Evolutionary conservation across 2,888 invertebrate genomes (phyloP), one percentile per base, ranked within the genome.

Genomic region (Coleophora deauratella): DNA sequence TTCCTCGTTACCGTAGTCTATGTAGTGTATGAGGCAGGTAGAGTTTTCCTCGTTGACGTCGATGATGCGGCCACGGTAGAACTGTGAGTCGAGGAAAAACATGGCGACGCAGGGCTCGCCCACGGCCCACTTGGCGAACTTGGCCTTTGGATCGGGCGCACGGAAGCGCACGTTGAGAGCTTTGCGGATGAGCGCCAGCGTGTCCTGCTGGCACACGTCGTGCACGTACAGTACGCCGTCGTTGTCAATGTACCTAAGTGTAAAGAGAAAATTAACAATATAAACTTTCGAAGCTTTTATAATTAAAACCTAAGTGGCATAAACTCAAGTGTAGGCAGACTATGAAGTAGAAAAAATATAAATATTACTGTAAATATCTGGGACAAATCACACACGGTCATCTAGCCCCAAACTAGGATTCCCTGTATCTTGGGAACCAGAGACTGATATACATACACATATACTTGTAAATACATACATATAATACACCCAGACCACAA

Each of bases 1-100:
- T 66, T 96, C 95, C 33, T 88, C 80, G 61, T 94, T 95, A 0
- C 96, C 96, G 60, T 93, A 96, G 74, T 96, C 96, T 1, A 96
- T 87, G 72, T 93, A 95, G 39, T 88, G 79, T 0, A 95, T 89
- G 41, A 81, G 47, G 47, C 90, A 75, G 39, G 61, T 54, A 37
- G 67, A 55, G 1, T 71, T 51, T 43, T 86, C 77, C 1, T 69
- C 52, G 33, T 75, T 60, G 1, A 87, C 73, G 39, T 85, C 67
- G 1, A 78, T 1, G 2, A 94, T 85, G 57, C 79, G 75, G 6
- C 90, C 94, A 43, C 96, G 86, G 67, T 95, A 95, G 86, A 91
- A 93, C 11, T 79, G 75, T 9, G 88, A 81, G 59, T 94, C 91
- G 11, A 81, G 49, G 52, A 88, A 89, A 68, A 88, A 94, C 43